phyloP scores from a whole-genome alignment of 2,888 invertebrate genomes.

The Phasia obesa region DNA sequence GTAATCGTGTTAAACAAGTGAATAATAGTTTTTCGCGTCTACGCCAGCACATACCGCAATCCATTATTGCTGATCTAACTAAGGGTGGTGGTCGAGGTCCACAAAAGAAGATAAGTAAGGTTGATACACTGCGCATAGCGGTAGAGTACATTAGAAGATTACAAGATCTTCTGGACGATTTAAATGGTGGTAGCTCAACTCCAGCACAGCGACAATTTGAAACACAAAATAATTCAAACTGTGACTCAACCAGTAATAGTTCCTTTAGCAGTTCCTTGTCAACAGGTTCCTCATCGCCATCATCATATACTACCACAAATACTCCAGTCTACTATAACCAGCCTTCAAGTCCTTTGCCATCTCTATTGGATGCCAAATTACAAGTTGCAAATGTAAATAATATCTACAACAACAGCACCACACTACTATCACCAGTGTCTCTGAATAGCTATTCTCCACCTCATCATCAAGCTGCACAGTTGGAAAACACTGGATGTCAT shows the following conservation, averaged over 20 bases:
- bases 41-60: conserved; percentile 93
- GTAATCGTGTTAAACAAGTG: conserved; percentile 97
- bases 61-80: conserved; percentile 88
- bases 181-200: conserved; percentile 72
- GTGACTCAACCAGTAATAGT: conserved; percentile 76
- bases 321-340: conserved; percentile 62
- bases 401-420: conserved; percentile 72
- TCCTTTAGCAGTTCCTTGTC: conserved; percentile 71
- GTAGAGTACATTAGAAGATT: conserved; percentile 94
- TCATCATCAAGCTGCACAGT: conserved; percentile 33
- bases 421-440: conserved; percentile 76
- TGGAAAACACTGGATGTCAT: conserved; percentile 72
- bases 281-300: conserved; percentile 49
- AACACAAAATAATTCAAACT: conserved; percentile 83
- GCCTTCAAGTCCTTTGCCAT: conserved; percentile 60
- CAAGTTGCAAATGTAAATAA: conserved; percentile 51
- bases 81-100: conserved; percentile 88
- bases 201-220: conserved; percentile 36
- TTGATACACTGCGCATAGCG: conserved; percentile 93
- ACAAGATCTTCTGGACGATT: conserved; percentile 86
- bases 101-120: conserved; percentile 93
- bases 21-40: conserved; percentile 96
- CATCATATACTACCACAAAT: conserved; percentile 47
- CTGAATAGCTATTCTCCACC: conserved; percentile 73
- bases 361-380: conserved; percentile 57